Base-by-base conservation (phyloP, 1,140 invertebrate species). In the Tenebrio molitor region DNA sequence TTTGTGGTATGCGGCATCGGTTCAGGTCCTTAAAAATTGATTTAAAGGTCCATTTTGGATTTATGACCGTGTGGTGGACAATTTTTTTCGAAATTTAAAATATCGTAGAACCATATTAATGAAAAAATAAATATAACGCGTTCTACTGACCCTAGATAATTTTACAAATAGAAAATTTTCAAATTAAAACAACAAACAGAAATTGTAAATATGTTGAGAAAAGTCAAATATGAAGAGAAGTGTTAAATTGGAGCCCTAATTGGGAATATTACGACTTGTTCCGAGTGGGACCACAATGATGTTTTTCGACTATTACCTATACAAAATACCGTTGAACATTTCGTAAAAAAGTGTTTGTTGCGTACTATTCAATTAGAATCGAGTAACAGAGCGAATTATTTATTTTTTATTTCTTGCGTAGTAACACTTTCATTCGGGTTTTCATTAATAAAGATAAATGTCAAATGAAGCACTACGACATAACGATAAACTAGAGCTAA, bases 151-250 rank as follows among this genome's bases (percentile, higher is more conserved):
- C 46, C 23, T 6, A 14, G 1, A 12, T 5, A 29, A 29, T n/a
- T 12, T 29, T 25, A 25, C 50, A 29, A 58, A 21, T 25, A 58
- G 50, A 58, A 58, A 58, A 25, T 58, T 29, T 25, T 29, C 50
- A 58, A 58, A 58, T 58, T 25, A 58, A 29, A 58, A 58, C 21
- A 58, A 58, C 50, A 58, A 58, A 58, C 50, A 58, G 50, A 58
- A 58, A 58, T 58, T 14, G 50, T 29, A 25, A 58, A 58, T 58
- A 58, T 21, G n/a, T 50, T 12, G 15, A 2, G 21, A 29, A 58
- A 58, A 29, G 50, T 58, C 23, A 58, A 58, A 58, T 15, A 58
- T 29, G 50, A 58, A 25, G 21, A 25, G 46, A 58, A 58, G 50
- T 58, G 50, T 58, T 58, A 58, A 58, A 58, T 29, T 58, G 50